A percentile compares a stretch with the other conserved stretches of the same genome.
Conservation (phyloP, 2,113 vertebrate species). For the Bagarius yarrelli region DNA sequence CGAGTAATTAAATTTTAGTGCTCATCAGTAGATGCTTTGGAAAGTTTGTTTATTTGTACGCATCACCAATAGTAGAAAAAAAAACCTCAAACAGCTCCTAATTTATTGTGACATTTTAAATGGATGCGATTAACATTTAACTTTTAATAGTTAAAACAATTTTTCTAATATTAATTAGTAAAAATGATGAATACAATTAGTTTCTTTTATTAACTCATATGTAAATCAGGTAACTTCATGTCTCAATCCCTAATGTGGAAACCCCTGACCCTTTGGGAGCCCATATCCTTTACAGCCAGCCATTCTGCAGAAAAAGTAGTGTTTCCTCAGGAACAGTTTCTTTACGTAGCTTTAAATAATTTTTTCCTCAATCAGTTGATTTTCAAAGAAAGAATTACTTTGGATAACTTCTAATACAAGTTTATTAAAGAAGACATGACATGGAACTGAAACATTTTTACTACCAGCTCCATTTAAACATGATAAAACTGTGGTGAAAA, state of each 20-base stretch:
- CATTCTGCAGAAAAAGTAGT: not conserved
- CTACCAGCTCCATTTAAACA: not conserved
- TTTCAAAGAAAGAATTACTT: not conserved
- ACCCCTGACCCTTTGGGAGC: not conserved
- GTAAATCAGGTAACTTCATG: not conserved
- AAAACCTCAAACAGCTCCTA: no score
- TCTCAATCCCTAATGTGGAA: not conserved
- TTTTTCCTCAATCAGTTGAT: not conserved
- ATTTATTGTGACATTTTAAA: no score
- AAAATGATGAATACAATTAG: not conserved
- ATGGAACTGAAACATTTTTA: not conserved
- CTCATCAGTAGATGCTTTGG: no score
- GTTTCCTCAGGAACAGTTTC: not conserved
- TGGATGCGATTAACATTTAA: no score
- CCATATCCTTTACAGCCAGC: not conserved
- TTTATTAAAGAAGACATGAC: not conserved
- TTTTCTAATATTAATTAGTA: not conserved
- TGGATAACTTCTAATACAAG: not conserved
- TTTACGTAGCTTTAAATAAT: not conserved
- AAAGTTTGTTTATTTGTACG: no score
- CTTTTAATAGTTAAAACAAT: no score
- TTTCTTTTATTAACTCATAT: not conserved
- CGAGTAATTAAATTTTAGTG: no score
- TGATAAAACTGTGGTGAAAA: no score
- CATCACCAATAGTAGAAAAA: no score